Percentiles rank a stretch among this genome's conserved stretches.
Conservation (phyloP, 2,113 vertebrate genomes). For the Otis tarda region DNA sequence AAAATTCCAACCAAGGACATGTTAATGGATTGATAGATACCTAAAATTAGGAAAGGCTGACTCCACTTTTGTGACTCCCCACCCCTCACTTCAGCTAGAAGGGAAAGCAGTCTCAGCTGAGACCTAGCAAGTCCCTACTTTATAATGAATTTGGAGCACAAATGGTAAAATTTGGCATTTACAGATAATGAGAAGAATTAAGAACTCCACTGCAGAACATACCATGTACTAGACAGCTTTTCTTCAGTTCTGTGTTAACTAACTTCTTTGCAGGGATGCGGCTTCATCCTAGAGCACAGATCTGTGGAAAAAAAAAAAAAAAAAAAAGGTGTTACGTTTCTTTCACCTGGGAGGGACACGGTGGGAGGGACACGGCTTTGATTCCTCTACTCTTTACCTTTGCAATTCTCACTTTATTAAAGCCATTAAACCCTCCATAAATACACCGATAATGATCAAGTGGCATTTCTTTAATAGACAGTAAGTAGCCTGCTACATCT, state of each 20-base stretch:
- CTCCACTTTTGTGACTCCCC: neutral
- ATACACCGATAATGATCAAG: neutral
- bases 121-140: neutral
- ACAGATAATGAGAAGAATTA: neutral
- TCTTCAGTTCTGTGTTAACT: neutral
- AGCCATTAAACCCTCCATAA: neutral
- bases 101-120: rapidly evolving
- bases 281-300: neutral
- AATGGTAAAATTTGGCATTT: neutral
- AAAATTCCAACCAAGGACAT: neutral
- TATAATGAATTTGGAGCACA: neutral
- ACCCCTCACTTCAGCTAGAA: neutral
- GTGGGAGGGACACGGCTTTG: neutral
- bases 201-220: neutral
- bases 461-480: neutral
- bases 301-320: too few species aligned
- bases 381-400: neutral
- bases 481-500: neutral
- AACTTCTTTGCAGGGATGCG: neutral
- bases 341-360: neutral
- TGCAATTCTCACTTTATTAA: neutral
- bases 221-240: neutral
- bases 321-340: neutral
- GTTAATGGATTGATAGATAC: neutral
- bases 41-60: neutral